These are phyloP conservation scores for Calycopis cecrops DNA, from an alignment of 1,140 invertebrate genomes.

Conservation along the genomic window DNA sequence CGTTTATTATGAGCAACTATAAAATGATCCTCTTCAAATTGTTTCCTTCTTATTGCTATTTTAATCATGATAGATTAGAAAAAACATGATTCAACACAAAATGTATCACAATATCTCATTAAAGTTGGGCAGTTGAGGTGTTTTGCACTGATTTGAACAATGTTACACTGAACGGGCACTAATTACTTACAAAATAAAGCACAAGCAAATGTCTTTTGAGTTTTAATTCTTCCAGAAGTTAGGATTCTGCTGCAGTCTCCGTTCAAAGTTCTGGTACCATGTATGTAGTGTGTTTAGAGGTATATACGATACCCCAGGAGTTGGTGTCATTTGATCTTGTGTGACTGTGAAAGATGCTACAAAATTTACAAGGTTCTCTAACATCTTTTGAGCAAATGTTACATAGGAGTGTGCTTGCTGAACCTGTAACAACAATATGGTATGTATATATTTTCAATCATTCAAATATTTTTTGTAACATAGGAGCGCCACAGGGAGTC, in stretches of 20 bases:
- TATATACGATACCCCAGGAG: slow-evolving; percentile 89
- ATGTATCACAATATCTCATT: no score
- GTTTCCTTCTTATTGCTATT: no score
- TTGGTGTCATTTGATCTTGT: slow-evolving; percentile 86
- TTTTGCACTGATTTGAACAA: no score
- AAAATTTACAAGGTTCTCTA: slow-evolving; percentile 95
- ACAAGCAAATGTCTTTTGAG: neutral
- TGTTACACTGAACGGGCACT: no score
- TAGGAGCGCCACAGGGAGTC: no score
- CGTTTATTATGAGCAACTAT: no score
- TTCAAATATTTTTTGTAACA: no score
- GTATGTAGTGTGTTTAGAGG: slow-evolving; percentile 90
- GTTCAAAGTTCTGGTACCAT: slow-evolving; percentile 96
- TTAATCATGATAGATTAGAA: no score
- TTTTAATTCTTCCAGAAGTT: slow-evolving; percentile 90
- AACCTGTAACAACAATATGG: slow-evolving; percentile 50
- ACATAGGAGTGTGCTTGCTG: slow-evolving; percentile 81
- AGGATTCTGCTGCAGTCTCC: slow-evolving; percentile 92
- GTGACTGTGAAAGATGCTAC: slow-evolving; percentile 90
- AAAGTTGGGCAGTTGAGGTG: no score
- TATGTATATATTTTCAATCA: no score
- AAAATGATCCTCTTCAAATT: no score
- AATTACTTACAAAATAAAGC: neutral
- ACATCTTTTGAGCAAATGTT: slow-evolving; percentile 94
- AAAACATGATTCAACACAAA: no score